These are phyloP conservation scores for Neolamprologus longior DNA, from an alignment of 2,113 vertebrate genomes.

Conservation along the genomic window DNA sequence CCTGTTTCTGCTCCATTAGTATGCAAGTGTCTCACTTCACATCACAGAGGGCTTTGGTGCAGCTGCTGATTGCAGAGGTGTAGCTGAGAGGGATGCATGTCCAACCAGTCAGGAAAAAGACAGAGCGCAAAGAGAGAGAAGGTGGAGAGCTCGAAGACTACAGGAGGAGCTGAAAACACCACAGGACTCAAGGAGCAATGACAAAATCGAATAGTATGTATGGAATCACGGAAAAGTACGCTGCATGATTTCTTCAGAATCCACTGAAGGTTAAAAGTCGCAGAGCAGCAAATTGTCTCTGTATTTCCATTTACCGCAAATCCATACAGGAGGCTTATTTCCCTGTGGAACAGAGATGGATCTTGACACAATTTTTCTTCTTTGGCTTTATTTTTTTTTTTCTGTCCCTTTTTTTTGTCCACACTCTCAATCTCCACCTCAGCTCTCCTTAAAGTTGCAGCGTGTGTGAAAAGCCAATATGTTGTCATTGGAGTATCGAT, in stretches of 20 bases:
- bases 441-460: background rate
- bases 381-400: background rate
- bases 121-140: background rate
- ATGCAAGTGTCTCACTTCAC: slow-evolving; percentile 59
- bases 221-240: background rate
- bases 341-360: slow-evolving; percentile 14
- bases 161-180: background rate
- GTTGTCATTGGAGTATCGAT: slow-evolving; percentile 37
- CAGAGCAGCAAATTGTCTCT: background rate
- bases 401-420: background rate
- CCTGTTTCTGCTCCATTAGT: slow-evolving; percentile 60
- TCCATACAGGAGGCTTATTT: slow-evolving; percentile 33
- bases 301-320: slow-evolving; percentile 15
- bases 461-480: slow-evolving; percentile 27
- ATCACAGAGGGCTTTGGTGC: slow-evolving; percentile 64
- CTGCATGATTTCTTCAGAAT: background rate
- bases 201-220: background rate
- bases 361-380: slow-evolving; percentile 24
- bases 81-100: slow-evolving; percentile 29
- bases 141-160: background rate
- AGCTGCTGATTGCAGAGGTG: slow-evolving; percentile 64
- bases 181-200: background rate
- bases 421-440: background rate
- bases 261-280: slow-evolving; percentile 2
- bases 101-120: slow-evolving; percentile 28